These are phyloP conservation scores for Chondrosia reniformis DNA, from an alignment of 37 sponge, comb jelly and placozoan species.

Conservation along the genomic window DNA sequence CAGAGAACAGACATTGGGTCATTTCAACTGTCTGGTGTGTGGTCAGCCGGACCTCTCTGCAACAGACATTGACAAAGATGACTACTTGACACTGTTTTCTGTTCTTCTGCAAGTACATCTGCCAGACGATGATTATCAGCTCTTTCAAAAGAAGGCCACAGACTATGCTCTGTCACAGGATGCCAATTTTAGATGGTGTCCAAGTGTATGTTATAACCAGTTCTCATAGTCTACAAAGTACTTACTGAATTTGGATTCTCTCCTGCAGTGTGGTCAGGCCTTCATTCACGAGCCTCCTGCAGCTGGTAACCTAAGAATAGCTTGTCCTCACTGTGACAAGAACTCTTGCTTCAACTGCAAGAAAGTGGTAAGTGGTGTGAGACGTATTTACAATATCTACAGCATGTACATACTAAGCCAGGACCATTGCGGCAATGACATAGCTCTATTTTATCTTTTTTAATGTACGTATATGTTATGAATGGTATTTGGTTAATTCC, in stretches of 20 bases:
- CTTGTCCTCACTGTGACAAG: conserved; percentile 63
- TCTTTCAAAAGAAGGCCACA: conserved; percentile 64
- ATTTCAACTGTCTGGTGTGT: conserved; percentile 80
- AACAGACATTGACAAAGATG: conserved; percentile 39
- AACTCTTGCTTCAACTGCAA: conserved; percentile 79
- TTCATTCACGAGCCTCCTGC: conserved; percentile 60
- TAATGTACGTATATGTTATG: neutral
- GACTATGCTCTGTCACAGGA: conserved; percentile 65
- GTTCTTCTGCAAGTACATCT: conserved; percentile 38
- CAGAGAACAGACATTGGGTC: conserved; percentile 58
- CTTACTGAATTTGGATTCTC: no score
- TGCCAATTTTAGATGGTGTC: conserved; percentile 80
- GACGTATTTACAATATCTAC: no score
- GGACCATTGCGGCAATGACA: no score
- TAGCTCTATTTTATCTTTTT: no score
- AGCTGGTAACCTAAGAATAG: conserved; percentile 18
- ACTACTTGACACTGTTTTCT: conserved; percentile 47
- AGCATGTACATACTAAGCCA: neutral
- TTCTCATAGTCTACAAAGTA: no score
- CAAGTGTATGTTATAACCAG: conserved; percentile 58
- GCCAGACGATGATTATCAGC: conserved; percentile 24
- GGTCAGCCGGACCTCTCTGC: conserved; percentile 62
- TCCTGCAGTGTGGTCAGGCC: conserved; percentile 49
- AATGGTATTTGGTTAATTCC: no score
- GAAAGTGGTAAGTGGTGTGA: conserved; percentile 51